Evolutionary conservation across 2,888 invertebrate species (phyloP).

Genomic region (Eulithis prunata): DNA sequence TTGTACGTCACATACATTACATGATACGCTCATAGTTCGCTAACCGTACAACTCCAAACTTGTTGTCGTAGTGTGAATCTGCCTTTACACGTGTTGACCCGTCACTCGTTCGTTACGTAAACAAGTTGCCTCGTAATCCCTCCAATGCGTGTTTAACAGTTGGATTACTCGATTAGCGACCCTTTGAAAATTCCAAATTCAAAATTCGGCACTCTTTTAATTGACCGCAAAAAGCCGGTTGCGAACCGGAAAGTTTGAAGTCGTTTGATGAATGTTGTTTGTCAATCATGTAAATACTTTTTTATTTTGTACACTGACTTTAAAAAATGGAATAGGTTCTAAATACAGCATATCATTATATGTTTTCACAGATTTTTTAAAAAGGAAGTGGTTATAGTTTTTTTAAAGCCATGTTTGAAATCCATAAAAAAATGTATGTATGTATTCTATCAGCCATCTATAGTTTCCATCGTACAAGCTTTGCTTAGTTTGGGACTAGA

Average conservation of each 20-base stretch:
- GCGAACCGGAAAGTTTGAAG: constrained; percentile 38
- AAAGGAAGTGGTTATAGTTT: too few relatives aligned
- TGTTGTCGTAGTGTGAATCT: constrained; percentile 4
- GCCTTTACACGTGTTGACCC: constrained; percentile 23
- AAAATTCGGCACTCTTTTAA: constrained; percentile 59
- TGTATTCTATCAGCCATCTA: too few relatives aligned
- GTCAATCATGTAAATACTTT: constrained; percentile 1
- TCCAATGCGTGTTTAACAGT: constrained; percentile 65
- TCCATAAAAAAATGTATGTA: too few relatives aligned
- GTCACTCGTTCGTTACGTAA: constrained; percentile 44
- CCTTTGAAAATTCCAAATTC: constrained; percentile 50
- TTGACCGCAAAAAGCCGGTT: constrained; percentile 55
- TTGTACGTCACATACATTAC: too few relatives aligned
- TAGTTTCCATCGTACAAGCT: too few relatives aligned
- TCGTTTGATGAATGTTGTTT: constrained; percentile 2
- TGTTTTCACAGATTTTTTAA: too few relatives aligned
- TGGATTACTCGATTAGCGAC: constrained; percentile 64
- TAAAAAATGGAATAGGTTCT: too few relatives aligned
- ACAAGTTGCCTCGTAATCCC: constrained; percentile 63
- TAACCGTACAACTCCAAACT: too few relatives aligned
- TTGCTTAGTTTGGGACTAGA: too few relatives aligned
- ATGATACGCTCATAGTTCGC: too few relatives aligned
- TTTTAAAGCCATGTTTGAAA: too few relatives aligned
- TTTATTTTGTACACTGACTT: neutral
- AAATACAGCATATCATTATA: too few relatives aligned